phyloP scores from a whole-genome alignment of 1,140 invertebrate species.

The Drosophila persimilis region DNA sequence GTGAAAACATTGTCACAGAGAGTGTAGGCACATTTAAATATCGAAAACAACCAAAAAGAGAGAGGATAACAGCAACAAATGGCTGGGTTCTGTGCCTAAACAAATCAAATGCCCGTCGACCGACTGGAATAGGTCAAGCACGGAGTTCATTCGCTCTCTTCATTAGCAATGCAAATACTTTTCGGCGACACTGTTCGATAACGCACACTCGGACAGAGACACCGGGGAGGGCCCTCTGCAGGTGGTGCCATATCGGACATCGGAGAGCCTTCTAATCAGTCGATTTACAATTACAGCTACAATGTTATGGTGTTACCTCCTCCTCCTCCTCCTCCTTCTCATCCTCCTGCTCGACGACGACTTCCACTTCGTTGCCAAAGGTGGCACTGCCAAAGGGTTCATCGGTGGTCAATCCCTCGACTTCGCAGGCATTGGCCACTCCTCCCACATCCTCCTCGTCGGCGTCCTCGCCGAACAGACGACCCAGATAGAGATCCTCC shows the following conservation, averaged over 20 bases:
- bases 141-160: conserved; percentile 28
- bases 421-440: conserved; percentile 62
- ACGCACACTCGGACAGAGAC: conserved; percentile 6
- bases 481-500: conserved; percentile 39
- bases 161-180: conserved; percentile 61
- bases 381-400: conserved; percentile 42
- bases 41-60: conserved; percentile 26
- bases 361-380: conserved; percentile 64
- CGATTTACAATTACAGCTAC: conserved; percentile 29
- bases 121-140: conserved; percentile 43
- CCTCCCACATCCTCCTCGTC: conserved; percentile 43
- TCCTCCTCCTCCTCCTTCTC: conserved; percentile 51
- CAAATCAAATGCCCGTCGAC: conserved; percentile 11
- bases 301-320: conserved; percentile 56
- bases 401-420: conserved; percentile 61
- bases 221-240: conserved; percentile 2
- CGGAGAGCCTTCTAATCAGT: conserved; percentile 20
- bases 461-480: conserved; percentile 41
- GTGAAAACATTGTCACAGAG: not conserved
- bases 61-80: conserved; percentile 3
- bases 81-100: not conserved
- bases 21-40: conserved; percentile 31
- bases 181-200: conserved; percentile 32
- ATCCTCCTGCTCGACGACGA: conserved; percentile 9
- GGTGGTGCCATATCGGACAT: conserved; percentile 21